phyloP scores from a whole-genome alignment of 2,113 vertebrate species.

The Leucopternis melanops region DNA sequence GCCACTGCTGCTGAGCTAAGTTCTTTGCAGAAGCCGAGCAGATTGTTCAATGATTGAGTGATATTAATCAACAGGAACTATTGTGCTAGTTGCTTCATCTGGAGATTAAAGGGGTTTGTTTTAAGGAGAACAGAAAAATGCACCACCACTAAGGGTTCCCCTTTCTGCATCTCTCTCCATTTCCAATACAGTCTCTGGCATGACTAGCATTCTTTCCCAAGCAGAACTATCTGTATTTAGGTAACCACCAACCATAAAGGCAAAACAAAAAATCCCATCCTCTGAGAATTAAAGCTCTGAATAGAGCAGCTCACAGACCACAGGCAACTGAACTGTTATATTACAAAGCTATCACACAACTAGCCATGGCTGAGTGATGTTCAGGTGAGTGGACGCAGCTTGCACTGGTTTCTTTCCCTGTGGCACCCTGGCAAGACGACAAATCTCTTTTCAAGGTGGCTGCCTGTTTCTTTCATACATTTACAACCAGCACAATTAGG shows the following conservation, averaged over 20 bases:
- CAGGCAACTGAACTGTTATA: background rate
- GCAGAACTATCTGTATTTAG: background rate
- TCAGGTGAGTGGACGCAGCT: background rate
- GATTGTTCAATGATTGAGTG: constrained; percentile 4
- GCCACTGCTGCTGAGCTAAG: constrained; percentile 29
- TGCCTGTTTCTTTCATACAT: background rate
- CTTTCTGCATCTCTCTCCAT: background rate
- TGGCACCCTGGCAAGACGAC: background rate
- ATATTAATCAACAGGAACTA: constrained; percentile 20
- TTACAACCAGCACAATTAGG: background rate
- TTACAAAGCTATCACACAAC: background rate
- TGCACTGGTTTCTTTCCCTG: background rate
- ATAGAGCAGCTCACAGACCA: background rate
- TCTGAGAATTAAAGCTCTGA: background rate
- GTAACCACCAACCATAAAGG: background rate
- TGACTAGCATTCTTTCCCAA: background rate
- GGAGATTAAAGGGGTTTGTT: background rate
- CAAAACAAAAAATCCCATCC: background rate
- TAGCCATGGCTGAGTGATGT: background rate
- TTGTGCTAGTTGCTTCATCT: background rate
- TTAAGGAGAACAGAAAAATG: background rate
- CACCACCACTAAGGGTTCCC: background rate
- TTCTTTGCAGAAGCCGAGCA: background rate
- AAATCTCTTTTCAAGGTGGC: background rate
- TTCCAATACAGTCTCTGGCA: background rate